Conservation (phyloP, 1,140 invertebrate species). For the Ctenoplectra terminalis region DNA sequence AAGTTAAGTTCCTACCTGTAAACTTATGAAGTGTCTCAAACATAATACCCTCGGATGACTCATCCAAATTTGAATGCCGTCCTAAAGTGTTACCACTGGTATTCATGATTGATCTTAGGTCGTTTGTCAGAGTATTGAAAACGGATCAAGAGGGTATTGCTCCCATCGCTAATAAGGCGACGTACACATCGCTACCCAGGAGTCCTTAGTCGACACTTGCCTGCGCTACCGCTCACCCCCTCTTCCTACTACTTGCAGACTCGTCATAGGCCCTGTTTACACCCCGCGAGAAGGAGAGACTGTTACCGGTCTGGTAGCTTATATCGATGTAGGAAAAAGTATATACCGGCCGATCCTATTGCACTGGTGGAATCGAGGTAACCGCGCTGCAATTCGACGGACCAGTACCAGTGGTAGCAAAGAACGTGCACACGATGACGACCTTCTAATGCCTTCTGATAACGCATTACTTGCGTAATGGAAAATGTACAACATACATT, state of each 20-base stretch:
- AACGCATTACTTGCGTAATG: constrained; percentile 19
- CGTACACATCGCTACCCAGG: constrained; percentile 19
- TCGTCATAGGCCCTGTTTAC: constrained; percentile 53
- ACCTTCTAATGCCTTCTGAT: constrained; percentile 35
- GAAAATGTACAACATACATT: background rate
- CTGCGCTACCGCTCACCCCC: constrained; percentile 23
- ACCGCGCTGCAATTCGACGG: constrained; percentile 40
- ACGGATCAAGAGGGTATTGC: constrained; percentile 11
- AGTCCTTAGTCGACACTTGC: constrained; percentile 41
- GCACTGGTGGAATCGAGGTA: constrained; percentile 42
- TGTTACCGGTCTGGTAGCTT: constrained; percentile 53
- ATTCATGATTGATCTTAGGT: constrained; percentile 7
- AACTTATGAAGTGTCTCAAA: background rate
- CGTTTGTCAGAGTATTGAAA: background rate
- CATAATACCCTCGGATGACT: background rate
- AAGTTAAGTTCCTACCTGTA: background rate
- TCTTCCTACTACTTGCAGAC: constrained; percentile 17
- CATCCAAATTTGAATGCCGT: background rate
- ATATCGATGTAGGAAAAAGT: constrained; percentile 41
- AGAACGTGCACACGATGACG: constrained; percentile 23
- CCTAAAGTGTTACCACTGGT: background rate
- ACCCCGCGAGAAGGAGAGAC: constrained; percentile 43
- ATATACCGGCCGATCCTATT: constrained; percentile 39
- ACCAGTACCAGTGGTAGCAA: constrained; percentile 20
- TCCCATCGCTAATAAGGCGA: constrained; percentile 46